Evolutionary conservation across 2,113 vertebrate species (phyloP).

Genomic region (Speoplatyrhinus poulsoni): DNA sequence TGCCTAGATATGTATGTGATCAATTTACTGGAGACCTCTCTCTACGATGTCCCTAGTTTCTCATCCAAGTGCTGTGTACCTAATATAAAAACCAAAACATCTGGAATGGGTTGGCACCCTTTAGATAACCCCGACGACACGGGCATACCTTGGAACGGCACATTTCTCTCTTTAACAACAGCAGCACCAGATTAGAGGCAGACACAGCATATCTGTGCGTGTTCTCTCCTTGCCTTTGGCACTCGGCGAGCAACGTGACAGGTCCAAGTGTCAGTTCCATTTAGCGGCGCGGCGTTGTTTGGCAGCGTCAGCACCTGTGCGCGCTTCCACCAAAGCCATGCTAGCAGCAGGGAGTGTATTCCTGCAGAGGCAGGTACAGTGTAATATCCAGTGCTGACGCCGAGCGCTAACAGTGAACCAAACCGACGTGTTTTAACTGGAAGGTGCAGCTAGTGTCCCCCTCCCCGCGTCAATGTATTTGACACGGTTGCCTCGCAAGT

Average conservation of each 20-base stretch:
- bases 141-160: too few species aligned
- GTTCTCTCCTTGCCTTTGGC: not conserved
- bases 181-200: too few species aligned
- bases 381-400: slow-evolving; percentile 50
- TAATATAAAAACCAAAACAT: too few species aligned
- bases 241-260: not conserved
- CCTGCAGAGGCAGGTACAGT: slow-evolving; percentile 7
- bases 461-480: slow-evolving; percentile 46
- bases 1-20: too few species aligned
- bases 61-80: too few species aligned
- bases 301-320: slow-evolving; percentile 18
- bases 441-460: slow-evolving; percentile 12
- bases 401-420: slow-evolving; percentile 54
- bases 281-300: too few species aligned
- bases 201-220: not conserved
- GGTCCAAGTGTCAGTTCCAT: too few species aligned
- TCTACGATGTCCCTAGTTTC: too few species aligned
- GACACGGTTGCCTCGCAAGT: slow-evolving; percentile 62
- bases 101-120: too few species aligned
- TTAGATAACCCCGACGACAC: too few species aligned
- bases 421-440: slow-evolving; percentile 48
- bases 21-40: too few species aligned
- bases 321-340: slow-evolving; percentile 10
- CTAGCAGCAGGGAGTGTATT: slow-evolving; percentile 13
- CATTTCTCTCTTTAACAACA: too few species aligned